Evolutionary conservation across 2,888 invertebrate genomes (phyloP).

Genomic region (Brachycybe producta): DNA sequence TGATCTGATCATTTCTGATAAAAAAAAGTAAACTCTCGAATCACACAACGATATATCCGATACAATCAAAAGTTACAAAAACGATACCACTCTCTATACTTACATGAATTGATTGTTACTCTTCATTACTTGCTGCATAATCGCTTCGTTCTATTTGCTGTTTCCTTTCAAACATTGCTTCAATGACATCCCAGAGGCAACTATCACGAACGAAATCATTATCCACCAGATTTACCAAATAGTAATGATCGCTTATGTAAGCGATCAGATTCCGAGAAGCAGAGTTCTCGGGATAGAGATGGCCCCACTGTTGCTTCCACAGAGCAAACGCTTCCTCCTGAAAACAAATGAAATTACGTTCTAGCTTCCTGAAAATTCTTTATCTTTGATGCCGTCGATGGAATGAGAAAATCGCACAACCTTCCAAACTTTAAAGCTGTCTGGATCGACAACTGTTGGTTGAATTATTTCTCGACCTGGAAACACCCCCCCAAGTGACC

Average conservation of each 20-base stretch:
- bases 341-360: not conserved
- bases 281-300: slow-evolving; percentile 36
- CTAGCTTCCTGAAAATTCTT: not conserved
- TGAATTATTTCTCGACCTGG: slow-evolving; percentile 44
- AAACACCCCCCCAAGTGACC: slow-evolving; percentile 48
- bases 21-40: too few relatives aligned
- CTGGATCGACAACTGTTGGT: slow-evolving; percentile 46
- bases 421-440: slow-evolving; percentile 45
- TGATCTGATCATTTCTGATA: too few relatives aligned
- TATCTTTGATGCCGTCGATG: not conserved
- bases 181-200: slow-evolving; percentile 38
- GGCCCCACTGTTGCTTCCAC: slow-evolving; percentile 42
- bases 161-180: slow-evolving; percentile 28
- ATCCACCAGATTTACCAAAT: slow-evolving; percentile 44
- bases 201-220: slow-evolving; percentile 41
- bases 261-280: slow-evolving; percentile 35
- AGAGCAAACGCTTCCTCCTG: slow-evolving; percentile 42
- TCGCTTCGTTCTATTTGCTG: too few relatives aligned
- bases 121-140: too few relatives aligned
- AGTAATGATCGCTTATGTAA: slow-evolving; percentile 39
- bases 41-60: too few relatives aligned
- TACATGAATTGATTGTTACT: too few relatives aligned
- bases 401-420: slow-evolving; percentile 22
- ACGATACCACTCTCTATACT: too few relatives aligned
- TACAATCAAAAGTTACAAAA: too few relatives aligned